phyloP scores from a whole-genome alignment of 2,888 invertebrate species.

The Buathra laborator region DNA sequence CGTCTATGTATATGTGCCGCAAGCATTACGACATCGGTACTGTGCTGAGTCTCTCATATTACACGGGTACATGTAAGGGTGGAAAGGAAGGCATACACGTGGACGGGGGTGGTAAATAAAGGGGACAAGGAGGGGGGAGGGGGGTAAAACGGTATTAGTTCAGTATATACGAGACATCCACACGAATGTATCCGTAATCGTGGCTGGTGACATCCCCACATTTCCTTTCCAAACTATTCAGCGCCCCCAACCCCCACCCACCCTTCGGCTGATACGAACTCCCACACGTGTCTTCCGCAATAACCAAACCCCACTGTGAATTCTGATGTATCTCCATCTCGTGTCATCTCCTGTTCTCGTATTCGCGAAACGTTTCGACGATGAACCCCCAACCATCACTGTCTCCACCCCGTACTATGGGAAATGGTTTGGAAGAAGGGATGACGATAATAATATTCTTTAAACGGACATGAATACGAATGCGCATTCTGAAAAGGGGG shows the following conservation, averaged over 20 bases:
- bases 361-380: slow-evolving; percentile 33
- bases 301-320: slow-evolving; percentile 60
- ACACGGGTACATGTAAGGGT: slow-evolving; percentile 22
- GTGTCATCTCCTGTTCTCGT: slow-evolving; percentile 26
- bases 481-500: slow-evolving; percentile 6
- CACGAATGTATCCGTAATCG: slow-evolving; percentile 53
- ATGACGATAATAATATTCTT: slow-evolving; percentile 47
- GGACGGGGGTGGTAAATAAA: slow-evolving; percentile 54
- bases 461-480: slow-evolving; percentile 58
- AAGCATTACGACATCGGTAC: slow-evolving; percentile 52
- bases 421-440: slow-evolving; percentile 58
- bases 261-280: slow-evolving; percentile 52
- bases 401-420: not conserved
- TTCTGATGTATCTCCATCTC: slow-evolving; percentile 63
- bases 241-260: slow-evolving; percentile 52
- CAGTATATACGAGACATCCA: not conserved
- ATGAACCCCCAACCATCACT: not conserved
- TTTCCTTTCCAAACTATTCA: slow-evolving; percentile 59
- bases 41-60: not conserved
- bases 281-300: slow-evolving; percentile 70
- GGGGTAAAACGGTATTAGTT: slow-evolving; percentile 29
- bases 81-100: slow-evolving; percentile 48
- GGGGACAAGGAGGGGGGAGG: not conserved
- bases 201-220: slow-evolving; percentile 60
- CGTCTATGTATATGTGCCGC: slow-evolving; percentile 8